These are phyloP conservation scores for Psittacula cyanocephala DNA, from an alignment of 2,113 vertebrate species.

Conservation along the genomic window DNA sequence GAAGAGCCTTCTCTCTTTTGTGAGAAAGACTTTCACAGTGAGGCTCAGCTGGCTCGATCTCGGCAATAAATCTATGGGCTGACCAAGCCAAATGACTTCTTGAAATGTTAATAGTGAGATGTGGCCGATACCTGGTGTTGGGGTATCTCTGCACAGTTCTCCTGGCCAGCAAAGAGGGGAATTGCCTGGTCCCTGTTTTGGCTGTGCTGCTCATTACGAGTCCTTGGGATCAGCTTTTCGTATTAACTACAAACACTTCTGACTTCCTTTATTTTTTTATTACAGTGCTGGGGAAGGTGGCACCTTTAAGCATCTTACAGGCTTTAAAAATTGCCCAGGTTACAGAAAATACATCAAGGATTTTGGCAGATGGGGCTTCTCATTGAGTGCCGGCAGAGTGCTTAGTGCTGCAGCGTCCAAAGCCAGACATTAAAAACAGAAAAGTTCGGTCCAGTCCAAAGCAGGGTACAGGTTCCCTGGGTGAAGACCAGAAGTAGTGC, in stretches of 20 bases:
- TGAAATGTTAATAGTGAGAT: not conserved
- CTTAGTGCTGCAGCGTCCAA: accelerated
- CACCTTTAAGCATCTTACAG: accelerated
- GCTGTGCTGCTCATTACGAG: accelerated
- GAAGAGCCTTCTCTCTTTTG: not conserved
- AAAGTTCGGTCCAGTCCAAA: not conserved
- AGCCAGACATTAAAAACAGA: not conserved
- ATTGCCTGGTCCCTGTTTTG: not conserved
- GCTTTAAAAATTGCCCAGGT: not conserved
- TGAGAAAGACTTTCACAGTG: not conserved
- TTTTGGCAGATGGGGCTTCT: not conserved
- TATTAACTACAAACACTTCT: not conserved
- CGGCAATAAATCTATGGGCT: not conserved
- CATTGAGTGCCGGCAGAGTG: not conserved
- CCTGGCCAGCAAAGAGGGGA: not conserved
- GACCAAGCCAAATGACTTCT: conserved; percentile 5
- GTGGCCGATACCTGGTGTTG: not conserved
- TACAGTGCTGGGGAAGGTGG: not conserved
- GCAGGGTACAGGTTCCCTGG: not conserved
- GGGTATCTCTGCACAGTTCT: not conserved
- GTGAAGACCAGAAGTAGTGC: not conserved
- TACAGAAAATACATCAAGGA: not conserved
- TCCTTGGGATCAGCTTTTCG: not conserved
- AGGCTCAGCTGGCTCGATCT: not conserved
- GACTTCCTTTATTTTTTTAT: not conserved